A percentile compares a stretch with the other conserved stretches of the same genome.
Conservation (phyloP, 2,113 vertebrate genomes). For the Cottus gobio region DNA sequence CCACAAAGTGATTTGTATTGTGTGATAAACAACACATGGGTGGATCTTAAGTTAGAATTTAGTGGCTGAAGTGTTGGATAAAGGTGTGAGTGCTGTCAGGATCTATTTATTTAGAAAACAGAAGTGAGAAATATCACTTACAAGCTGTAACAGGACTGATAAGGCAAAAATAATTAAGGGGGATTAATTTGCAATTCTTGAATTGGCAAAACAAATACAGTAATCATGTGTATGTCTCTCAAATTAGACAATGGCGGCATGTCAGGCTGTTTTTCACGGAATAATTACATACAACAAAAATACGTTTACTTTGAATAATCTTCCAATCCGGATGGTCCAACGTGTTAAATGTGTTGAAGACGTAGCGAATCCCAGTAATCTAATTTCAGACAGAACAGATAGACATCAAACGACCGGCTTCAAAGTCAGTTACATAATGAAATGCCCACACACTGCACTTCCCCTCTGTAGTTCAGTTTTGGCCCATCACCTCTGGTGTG, state of each 20-base stretch:
- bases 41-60: slow-evolving; percentile 42
- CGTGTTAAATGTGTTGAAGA: slow-evolving; percentile 17
- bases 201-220: not conserved
- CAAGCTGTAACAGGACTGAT: slow-evolving; percentile 6
- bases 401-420: slow-evolving; percentile 75
- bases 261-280: not conserved
- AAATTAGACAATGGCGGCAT: not conserved
- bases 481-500: slow-evolving; percentile 62
- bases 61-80: slow-evolving; percentile 45
- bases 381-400: slow-evolving; percentile 63
- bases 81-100: slow-evolving; percentile 51
- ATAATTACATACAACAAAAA: not conserved
- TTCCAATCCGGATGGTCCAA: not conserved
- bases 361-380: slow-evolving; percentile 43
- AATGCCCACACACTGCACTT: slow-evolving; percentile 69
- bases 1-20: slow-evolving; percentile 36
- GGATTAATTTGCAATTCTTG: not conserved
- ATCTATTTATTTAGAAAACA: slow-evolving; percentile 56
- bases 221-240: not conserved
- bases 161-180: not conserved
- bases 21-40: slow-evolving; percentile 67
- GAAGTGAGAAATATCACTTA: slow-evolving; percentile 58
- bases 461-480: slow-evolving; percentile 55
- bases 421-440: slow-evolving; percentile 76
- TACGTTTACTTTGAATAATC: not conserved